Base-by-base conservation (phyloP, 2,888 invertebrate species). In the Melanophora roralis region DNA sequence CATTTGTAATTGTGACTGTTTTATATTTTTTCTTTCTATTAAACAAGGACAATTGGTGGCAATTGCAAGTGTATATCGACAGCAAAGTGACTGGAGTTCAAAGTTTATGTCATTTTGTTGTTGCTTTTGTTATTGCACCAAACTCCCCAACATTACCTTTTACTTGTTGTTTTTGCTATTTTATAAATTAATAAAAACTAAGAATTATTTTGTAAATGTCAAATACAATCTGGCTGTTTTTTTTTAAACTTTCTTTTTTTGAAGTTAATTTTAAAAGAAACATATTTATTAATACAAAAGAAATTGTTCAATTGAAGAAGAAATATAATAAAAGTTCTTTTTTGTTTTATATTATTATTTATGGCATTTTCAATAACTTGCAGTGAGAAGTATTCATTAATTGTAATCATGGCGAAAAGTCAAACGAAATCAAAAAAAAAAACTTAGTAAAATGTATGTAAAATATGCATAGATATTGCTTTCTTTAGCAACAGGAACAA, bases 1-100 rank as follows among this genome's bases (percentile, higher is more conserved):
- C 65, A 74, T 74, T 79, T 79, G 27, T 65, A 79, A 53, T 71
- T 64, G 19, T 51, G 40, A 67, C 19, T 65, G 51, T 62, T 62
- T 59, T 49, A 64, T 43, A 16, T 32, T n/a, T 59, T 62, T 40
- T 19, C 43, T 53, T 55, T 62, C 55, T 62, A 62, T 45, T 60
- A 45, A 75, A 60, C 49, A 51, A 59, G 34, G 36, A 78, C 21
- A 78, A 68, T 21, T n/a, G 45, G 49, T 57, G 49, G 19, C 69
- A 68, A 84, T 85, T 86, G 83, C 85, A 86, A 86, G 81, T 82
- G 83, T 74, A 81, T 81, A 27, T 72, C 77, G 81, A 81, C 74
- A 78, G 73, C 69, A 75, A 79, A 79, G 27, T 81, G 71, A 74
- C 81, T 51, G n/a, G 43, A 81, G 75, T 77, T 77, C 79, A 71